Evolutionary conservation across 1,140 invertebrate species (phyloP).

Genomic region (Coptotermes formosanus): DNA sequence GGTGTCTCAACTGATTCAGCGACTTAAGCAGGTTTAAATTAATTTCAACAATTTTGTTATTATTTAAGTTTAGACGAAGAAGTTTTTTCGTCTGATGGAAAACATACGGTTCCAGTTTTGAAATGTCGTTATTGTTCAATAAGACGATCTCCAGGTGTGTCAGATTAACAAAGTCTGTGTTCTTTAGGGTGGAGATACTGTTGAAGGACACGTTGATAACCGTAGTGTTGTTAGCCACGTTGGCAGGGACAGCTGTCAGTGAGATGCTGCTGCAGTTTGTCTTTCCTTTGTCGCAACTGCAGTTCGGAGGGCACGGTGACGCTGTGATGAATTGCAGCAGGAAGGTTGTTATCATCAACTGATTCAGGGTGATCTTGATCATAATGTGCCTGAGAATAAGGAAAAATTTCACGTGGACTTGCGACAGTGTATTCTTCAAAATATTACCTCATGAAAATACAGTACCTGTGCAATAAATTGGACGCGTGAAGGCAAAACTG

Average conservation of each 20-base stretch:
- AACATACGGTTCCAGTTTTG: not conserved
- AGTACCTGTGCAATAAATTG: too few relatives aligned
- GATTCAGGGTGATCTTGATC: not conserved
- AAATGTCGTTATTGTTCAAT: not conserved
- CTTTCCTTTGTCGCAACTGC: not conserved
- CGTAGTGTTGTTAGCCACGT: not conserved
- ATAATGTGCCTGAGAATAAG: too few relatives aligned
- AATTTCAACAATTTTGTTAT: slow-evolving; percentile 4
- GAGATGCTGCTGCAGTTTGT: not conserved
- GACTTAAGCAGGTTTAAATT: slow-evolving; percentile 20
- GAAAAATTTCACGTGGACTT: too few relatives aligned
- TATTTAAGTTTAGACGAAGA: not conserved
- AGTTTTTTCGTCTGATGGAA: not conserved
- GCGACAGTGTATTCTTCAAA: too few relatives aligned
- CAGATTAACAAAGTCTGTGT: not conserved
- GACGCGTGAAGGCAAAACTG: too few relatives aligned
- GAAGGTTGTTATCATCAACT: not conserved
- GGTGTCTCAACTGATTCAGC: not conserved
- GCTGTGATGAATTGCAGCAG: not conserved
- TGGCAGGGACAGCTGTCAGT: not conserved
- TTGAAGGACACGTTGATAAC: not conserved
- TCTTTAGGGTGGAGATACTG: not conserved
- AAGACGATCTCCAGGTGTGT: not conserved
- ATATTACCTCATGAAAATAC: too few relatives aligned
- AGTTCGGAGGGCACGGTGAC: not conserved